These are phyloP conservation scores for Paedocypris sp. DNA, from an alignment of 2,113 vertebrate species.

Conservation along the genomic window DNA sequence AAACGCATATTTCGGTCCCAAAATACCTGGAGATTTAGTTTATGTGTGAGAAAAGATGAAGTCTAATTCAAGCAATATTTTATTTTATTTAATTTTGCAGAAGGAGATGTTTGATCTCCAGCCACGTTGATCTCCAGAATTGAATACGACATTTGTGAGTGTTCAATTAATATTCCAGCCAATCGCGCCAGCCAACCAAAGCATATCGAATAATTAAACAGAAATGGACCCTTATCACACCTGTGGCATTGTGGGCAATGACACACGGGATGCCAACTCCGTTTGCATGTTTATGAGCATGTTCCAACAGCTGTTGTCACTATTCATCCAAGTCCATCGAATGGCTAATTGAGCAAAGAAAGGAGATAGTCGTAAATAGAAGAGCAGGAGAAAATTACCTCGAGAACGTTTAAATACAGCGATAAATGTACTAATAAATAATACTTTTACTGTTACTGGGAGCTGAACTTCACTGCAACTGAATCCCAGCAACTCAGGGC, in stretches of 20 bases:
- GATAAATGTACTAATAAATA: no score
- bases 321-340: constrained; percentile 24
- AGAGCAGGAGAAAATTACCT: no score
- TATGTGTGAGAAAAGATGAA: no score
- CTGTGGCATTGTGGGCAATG: constrained; percentile 21
- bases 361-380: neutral
- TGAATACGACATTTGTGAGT: constrained; percentile 9
- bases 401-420: no score
- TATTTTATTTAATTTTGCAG: no score
- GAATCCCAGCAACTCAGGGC: no score
- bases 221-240: constrained; percentile 27
- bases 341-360: constrained; percentile 11
- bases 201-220: constrained; percentile 20
- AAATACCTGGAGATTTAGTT: neutral
- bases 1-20: neutral
- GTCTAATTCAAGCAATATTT: no score
- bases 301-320: constrained; percentile 24
- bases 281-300: constrained; percentile 15
- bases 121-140: neutral
- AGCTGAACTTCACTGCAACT: no score
- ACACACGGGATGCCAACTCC: constrained; percentile 23
- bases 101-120: no score
- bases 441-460: no score
- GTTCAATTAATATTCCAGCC: constrained; percentile 14
- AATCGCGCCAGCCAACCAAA: constrained; percentile 2